Base-by-base conservation (phyloP, 1,140 invertebrate genomes). In the Globodera ellingtonae region DNA sequence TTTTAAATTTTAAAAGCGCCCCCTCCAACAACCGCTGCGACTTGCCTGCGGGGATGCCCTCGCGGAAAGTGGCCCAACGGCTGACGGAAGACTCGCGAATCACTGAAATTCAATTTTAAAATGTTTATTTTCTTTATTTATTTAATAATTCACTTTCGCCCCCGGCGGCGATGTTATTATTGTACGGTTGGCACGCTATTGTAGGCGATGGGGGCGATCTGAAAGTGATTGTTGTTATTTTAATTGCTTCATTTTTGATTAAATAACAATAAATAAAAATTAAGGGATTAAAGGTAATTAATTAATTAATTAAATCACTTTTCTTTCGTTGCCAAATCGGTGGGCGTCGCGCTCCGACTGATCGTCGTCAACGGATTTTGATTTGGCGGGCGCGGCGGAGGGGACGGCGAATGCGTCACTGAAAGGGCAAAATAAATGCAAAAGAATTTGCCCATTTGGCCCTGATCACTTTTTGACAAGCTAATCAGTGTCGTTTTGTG, bases 321-420 rank as follows among this genome's bases (percentile, higher is more conserved):
- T 62, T 62, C 56, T 62, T 62, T 62, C 13, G 56, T 0, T 18
- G 56, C 13, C 56, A 62, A 62, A 62, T 62, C 56, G 2, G 56
- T 62, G 56, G 56, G 5, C 56, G 50, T 74, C 56, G 75, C 66
- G 9, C 75, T 81, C 46, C 67, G 56, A 44, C 71, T 8, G 9
- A 65, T 24, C 44, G 72, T 52, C 21, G 79, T 46, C 10, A 65
- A 48, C n/a, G 79, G 46, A 52, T 59, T 75, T 10, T 66, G 21
- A 72, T 6, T 72, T 62, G 13, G 56, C 6, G 56, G 13, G 13
- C 56, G 56, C 13, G 56, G 56, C 56, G 56, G 56, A 18, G 67
- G 35, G 67, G 67, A 70, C 35, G 46, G 67, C 67, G 67, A 47
- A 47, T 44, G 67, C 5, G 10, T 35, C 24, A 47, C 67, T 70